Evolutionary conservation across 2,888 invertebrate species (phyloP), one percentile per base, ranked within the genome.

Genomic region (Brassicogethes aeneus): DNA sequence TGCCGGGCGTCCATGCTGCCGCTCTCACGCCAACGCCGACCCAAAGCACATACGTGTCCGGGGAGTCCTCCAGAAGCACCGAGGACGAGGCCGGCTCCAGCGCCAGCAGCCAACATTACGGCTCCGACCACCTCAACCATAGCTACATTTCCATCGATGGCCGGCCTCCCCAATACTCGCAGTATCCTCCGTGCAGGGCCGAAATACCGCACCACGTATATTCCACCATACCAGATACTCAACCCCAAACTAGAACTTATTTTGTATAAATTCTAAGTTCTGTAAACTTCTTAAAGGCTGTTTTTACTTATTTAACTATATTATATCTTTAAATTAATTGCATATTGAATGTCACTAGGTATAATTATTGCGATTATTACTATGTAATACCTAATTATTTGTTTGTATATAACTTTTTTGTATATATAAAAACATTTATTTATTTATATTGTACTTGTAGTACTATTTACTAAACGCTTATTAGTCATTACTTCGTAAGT

Each of bases 91-190:
- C 68, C 68, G 69, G 75, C 55, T 66, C 66, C 15, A 68, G 67
- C 50, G 60, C 68, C 31, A 67, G 68, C 44, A 77, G 75, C 62
- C 77, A 77, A 61, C 77, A 77, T 60, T 78, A 77, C 56, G 78
- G 77, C 62, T 77, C 76, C 55, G 75, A 78, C 59, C 74, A 76
- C 61, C 70, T 77, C 58, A 79, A 78, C 66, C 79, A 80, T 66
- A 79, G 79, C 70, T 80, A 80, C 68, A 77, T 79, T 67, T 79
- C 79, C 49, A 79, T 79, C 55, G 79, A 79, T 44, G 64, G 62
- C n/a, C 51, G 65, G 46, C 68, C 67, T 14, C 66, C 46, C 8
- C 65, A 66, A 46, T 67, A 67, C 46, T 55, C 63, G 2, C 66
- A 66, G 51, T 64, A 56, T 50, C 64, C 64, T 13, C 57, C 55